Evolutionary conservation across 2,797 vertebrate genomes (phyloP), one percentile per base, ranked within the genome.

Genomic region (Triplophysa yarkandensis): DNA sequence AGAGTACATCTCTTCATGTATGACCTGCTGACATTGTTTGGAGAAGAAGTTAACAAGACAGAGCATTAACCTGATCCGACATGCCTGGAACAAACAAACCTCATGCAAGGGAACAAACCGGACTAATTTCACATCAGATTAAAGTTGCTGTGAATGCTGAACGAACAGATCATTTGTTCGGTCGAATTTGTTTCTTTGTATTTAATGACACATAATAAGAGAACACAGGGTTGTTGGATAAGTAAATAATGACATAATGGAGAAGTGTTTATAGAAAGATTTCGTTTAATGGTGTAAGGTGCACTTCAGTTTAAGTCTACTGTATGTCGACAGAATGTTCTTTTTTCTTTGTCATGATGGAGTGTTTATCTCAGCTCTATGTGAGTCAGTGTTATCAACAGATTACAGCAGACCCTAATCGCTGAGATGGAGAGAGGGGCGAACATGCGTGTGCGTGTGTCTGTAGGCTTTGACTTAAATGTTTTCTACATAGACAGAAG

Each of bases 391-490:
- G 54, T 61, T 75, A 55, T 75, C 64, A 75, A 75, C 72, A 75
- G 72, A 75, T 75, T 74, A 74, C 30, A 27, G 54, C 52, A 60
- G 63, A 10, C 55, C 62, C 19, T 19, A 66, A 27, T 57, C 14
- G 34, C 28, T 71, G 43, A 21, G 57, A 34, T 39, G 30, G 14
- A 27, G 44, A 48, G 48, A 46, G 39, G 36, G 34, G 36, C 36
- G 50, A 19, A 27, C 8, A 16, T 1, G 21, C 25, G 19, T 19
- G 48, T 43, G 28, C 25, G 27, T 66, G 39, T 58, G 78, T 85
- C 84, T 87, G 83, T 74, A 83, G 82, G 78, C 80, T 80, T 81
- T 46, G 48, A 76, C 58, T 80, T 82, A 82, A 78, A 79, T 64
- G 65, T 75, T 68, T 79, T 71, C 65, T 74, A 74, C 57, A 69